phyloP scores from a whole-genome alignment of 1,140 invertebrate species.

The Camponotus vicinus region DNA sequence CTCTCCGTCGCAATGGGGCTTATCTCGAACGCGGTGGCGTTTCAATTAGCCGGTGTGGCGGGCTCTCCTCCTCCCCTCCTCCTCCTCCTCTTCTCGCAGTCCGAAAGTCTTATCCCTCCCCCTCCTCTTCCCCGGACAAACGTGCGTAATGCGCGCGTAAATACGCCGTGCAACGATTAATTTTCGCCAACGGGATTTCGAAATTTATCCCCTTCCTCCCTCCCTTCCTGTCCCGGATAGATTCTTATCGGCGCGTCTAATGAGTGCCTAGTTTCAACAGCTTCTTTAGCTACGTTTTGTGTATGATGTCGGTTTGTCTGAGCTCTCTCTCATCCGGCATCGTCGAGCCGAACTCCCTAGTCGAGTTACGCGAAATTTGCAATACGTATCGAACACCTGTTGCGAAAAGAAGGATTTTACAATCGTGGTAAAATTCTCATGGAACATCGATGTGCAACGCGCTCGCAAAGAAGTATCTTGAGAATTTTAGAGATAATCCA shows the following conservation, averaged over 20 bases:
- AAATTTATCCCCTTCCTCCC: slow-evolving; percentile 22
- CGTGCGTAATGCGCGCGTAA: slow-evolving; percentile 76
- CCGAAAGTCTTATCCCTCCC: slow-evolving; percentile 76
- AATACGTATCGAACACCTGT: not conserved
- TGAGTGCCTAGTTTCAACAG: slow-evolving; percentile 52
- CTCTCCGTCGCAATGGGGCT: slow-evolving; percentile 75
- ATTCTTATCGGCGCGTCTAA: slow-evolving; percentile 47
- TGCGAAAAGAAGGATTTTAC: not conserved
- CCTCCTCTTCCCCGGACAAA: slow-evolving; percentile 42
- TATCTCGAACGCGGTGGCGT: slow-evolving; percentile 74
- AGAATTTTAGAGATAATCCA: not conserved
- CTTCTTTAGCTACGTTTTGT: slow-evolving; percentile 5
- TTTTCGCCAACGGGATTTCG: slow-evolving; percentile 53
- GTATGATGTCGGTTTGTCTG: no score
- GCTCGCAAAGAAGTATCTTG: not conserved
- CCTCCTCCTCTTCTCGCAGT: not conserved
- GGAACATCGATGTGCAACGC: not conserved
- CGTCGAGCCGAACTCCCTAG: not conserved
- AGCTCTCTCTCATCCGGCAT: not conserved
- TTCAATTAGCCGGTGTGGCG: slow-evolving; percentile 73
- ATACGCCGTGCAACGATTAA: slow-evolving; percentile 74
- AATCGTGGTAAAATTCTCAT: not conserved
- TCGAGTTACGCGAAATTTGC: not conserved
- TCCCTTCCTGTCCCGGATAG: not conserved
- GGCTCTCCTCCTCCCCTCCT: not conserved